Base-by-base conservation (phyloP, 92 coral and sea anemone genomes). In the Siderastrea siderea region DNA sequence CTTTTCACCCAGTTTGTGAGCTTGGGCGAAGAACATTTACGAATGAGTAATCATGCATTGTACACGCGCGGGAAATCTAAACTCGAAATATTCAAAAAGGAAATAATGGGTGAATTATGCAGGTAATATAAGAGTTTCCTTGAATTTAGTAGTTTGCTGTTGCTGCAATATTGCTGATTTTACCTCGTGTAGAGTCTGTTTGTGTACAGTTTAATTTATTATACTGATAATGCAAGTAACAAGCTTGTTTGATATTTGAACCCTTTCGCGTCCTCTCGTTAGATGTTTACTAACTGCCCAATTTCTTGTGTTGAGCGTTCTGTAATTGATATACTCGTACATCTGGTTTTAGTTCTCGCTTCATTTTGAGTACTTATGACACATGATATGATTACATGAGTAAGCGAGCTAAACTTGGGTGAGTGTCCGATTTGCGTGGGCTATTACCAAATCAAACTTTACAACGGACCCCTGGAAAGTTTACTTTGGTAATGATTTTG, bases 41-140 rank as follows among this genome's bases (percentile, higher is more conserved):
- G 59, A 48, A 60, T 12, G 46, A 49, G 19, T 49, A 54, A 74
- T 17, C 63, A 52, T 9, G 62, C 64, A 54, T 61, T 50, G 5
- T 8, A 44, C 60, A 74, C 80, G 87, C 87, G 87, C 87, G 87
- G 87, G 87, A 84, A 73, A 73, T 73, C 81, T 63, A 53, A 60
- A 74, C 69, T 57, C 47, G 17, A 51, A 81, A 62, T 45, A 50
- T 79, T 63, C 71, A 63, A 63, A 62, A 26, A 50, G 53, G 7
- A 62, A 47, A 55, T 10, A 38, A 52, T 19, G 43, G 49, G 3
- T 17, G 8, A 81, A 53, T 54, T 46, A 46, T 16, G 86, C 57
- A 43, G 5, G 43, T 8, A 52, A 70, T 58, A 15, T 16, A 57
- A 1, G 48, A 47, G n/a, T 67, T 80, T 6, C 16, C 26, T 44